Evolutionary conservation across 1,140 invertebrate genomes (phyloP), one percentile per base, ranked within the genome.

Genomic region (Eumeta japonica): DNA sequence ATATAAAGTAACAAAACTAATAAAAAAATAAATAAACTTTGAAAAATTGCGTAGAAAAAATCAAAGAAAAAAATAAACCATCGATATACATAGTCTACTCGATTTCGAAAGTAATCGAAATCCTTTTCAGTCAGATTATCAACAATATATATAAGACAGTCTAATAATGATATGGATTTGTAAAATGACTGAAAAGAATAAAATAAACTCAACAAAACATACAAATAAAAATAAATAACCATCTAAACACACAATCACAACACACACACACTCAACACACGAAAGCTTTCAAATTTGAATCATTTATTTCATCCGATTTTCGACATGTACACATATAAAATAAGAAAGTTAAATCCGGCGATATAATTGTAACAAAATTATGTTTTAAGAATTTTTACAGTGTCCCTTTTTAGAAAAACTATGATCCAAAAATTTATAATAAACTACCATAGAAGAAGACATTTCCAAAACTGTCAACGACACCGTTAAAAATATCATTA

Each of bases 111-210:
- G n/a, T 24, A 24, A 24, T 7, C 5, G 5, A 24, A 24, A 24
- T 64, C 58, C 55, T 61, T 61, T 63, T 63, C 55, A 55, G 51
- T 52, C 57, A 63, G 48, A 63, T 63, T 57, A 44, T 41, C 35
- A 43, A 32, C 15, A 39, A 29, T 20, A 31, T 39, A n/a, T n/a
- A n/a, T 34, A 34, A 45, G 39, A 45, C 14, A 35, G 39, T 47
- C 11, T 37, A 39, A 41, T 35, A 47, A 46, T 19, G 45, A 39
- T 20, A 43, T n/a, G n/a, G n/a, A n/a, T n/a, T n/a, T 39, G 49
- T 54, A 58, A 49, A 55, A 52, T 55, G 53, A 50, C 46, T 40
- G 53, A 58, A 61, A 58, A 58, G 51, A 61, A 58, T 42, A 16
- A 52, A 37, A 34, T 28, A 14, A 28, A 39, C 11, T 37, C 30